Evolutionary conservation across 2,888 invertebrate genomes (phyloP), one percentile per base, ranked within the genome.

Genomic region (Bruchidius siliquastri): DNA sequence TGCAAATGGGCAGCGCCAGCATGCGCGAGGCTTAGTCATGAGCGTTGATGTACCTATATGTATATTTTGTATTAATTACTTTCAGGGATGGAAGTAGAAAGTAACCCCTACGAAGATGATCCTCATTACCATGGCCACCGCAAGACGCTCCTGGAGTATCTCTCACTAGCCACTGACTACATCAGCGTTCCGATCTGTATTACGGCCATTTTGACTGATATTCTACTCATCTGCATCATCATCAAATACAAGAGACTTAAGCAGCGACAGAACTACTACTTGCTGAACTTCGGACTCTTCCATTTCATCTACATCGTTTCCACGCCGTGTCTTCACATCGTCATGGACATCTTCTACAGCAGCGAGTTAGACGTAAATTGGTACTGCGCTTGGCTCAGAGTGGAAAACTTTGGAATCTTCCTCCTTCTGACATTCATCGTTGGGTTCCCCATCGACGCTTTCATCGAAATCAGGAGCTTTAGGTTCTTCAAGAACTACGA

Each of bases 391-490:
- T 78, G 78, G 78, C 72, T 74, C 0, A 71, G 76, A 22, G 21
- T 76, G 0, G 78, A 77, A 20, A 76, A 76, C 69, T 75, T 75
- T 32, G 76, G 76, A 20, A 76, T 79, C 49, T 76, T 74, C 69
- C 72, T 80, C 67, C 70, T 74, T 20, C 21, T 80, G 18, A 74
- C 76, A 1, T 81, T 78, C 72, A 71, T 76, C 4, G 76, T 75
- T 0, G 78, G 76, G 13, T 79, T 74, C 69, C 74, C 78, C 2
- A 10, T 80, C 4, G 81, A 81, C 68, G 77, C 76, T 2, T 74
- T 77, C 70, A 68, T 79, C 10, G 77, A 77, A 71, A 72, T 74
- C 13, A 30, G 18, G 2, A 72, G 32, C 49, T 73, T 75, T 0
- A 67, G 66, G 10, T 77, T 77, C 73, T 79, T 78, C 71, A 20